Base-by-base conservation (phyloP, 2,888 invertebrate genomes). In the Hipparchia semele region DNA sequence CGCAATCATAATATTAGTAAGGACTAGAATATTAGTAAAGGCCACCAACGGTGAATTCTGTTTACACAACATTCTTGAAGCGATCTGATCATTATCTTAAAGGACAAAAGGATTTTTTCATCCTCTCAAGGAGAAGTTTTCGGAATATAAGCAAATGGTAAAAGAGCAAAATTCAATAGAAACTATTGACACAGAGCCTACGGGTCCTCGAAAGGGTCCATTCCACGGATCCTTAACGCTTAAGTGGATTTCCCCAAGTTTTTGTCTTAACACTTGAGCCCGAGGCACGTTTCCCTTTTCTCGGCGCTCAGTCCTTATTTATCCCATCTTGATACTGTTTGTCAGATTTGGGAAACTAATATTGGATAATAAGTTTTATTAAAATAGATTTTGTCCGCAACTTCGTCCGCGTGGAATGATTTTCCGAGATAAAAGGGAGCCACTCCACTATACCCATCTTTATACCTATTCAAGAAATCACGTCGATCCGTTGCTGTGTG, bases 141-240 rank as follows among this genome's bases (percentile, higher is more conserved):
- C 49, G 3, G 61, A 61, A 64, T 10, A 23, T 9, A 64, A 62
- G 51, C 23, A 51, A 49, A 13, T 53, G 33, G 65, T 33, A 65
- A 53, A 65, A 65, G 65, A 65, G 65, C 65, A 65, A 64, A 64
- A 65, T 53, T 33, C 53, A 53, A 65, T 65, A 65, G 51, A 53
- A 53, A 53, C 51, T 65, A 65, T 53, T 65, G 53, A 65, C 65
- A 61, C 45, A 53, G 65, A 33, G 51, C 33, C 64, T 51, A 1
- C 33, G 12, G 10, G 51, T 23, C 33, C 51, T 51, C 65, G 53
- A 46, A 33, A 65, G 65, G 65, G 65, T 53, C 62, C 23, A 1
- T 39, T 46, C 49, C 46, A 46, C 53, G 53, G 23, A 65, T 62
- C 62, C 46, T 6, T 62, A 13, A 60, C 49, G 62, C 13, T 51